Percentiles rank a stretch among this genome's conserved stretches.
Evolutionary conservation across 2,113 vertebrate species (phyloP).

Genomic region (Hylia prasina): DNA sequence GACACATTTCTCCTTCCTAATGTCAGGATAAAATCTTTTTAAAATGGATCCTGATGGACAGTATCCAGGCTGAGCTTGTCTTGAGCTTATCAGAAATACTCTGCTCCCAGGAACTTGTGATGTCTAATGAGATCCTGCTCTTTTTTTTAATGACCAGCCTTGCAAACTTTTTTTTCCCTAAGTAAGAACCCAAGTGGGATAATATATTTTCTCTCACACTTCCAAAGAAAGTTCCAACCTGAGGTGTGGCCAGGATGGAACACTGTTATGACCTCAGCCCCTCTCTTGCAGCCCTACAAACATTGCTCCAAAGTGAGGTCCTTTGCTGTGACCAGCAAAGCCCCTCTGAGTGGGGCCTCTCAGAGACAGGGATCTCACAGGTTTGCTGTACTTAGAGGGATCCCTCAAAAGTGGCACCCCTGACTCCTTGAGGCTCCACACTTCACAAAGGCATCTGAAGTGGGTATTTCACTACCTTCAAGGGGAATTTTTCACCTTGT

Average conservation of each 20-base stretch:
- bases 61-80: no score
- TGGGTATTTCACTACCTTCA: neutral
- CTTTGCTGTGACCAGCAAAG: neutral
- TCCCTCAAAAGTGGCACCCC: neutral
- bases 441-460: neutral
- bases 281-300: neutral
- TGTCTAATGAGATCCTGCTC: neutral
- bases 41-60: neutral
- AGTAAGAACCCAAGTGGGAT: neutral
- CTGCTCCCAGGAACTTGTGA: neutral
- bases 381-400: neutral
- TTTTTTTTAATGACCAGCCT: neutral
- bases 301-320: neutral
- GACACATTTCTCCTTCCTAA: neutral
- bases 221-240: neutral
- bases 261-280: neutral
- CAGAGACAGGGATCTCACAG: neutral
- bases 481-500: neutral
- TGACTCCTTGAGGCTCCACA: neutral
- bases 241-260: neutral
- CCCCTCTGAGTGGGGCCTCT: no score
- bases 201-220: neutral
- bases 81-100: neutral
- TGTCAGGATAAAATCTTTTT: neutral
- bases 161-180: neutral